Conservation (phyloP, 1,140 invertebrate species). For the Leptinotarsa texana region DNA sequence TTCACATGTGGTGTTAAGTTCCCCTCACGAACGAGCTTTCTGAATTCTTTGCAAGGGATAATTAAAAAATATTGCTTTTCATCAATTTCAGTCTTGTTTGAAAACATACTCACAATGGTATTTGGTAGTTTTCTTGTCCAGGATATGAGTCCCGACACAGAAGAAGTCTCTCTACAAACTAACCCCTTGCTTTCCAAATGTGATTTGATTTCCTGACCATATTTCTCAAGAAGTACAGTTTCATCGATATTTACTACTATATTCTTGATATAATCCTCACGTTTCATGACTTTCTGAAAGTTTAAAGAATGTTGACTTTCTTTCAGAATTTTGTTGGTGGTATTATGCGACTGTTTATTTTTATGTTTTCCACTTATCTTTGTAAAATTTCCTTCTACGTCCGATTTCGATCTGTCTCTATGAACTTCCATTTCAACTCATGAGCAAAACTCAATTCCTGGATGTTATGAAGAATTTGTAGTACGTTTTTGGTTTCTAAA, state of each 20-base stretch:
- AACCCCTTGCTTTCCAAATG: slow-evolving; percentile 46
- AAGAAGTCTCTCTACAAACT: slow-evolving; percentile 47
- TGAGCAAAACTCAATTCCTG: no score
- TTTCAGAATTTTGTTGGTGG: no score
- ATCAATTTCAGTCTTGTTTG: slow-evolving; percentile 28
- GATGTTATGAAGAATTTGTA: no score
- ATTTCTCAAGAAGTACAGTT: slow-evolving; percentile 49
- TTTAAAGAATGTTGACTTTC: no score
- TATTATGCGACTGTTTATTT: no score
- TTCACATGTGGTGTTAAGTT: slow-evolving; percentile 50
- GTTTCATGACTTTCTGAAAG: no score
- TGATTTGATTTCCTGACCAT: slow-evolving; percentile 47
- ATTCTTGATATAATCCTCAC: slow-evolving; percentile 47
- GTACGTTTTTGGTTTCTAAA: no score
- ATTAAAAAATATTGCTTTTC: slow-evolving; percentile 54
- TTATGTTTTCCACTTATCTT: no score
- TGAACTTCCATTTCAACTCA: no score
- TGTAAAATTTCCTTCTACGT: no score
- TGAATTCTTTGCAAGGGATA: slow-evolving; percentile 54
- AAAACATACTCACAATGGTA: slow-evolving; percentile 40
- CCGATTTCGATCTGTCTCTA: no score
- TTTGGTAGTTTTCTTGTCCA: slow-evolving; percentile 56
- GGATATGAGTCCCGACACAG: slow-evolving; percentile 55
- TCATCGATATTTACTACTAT: slow-evolving; percentile 59
- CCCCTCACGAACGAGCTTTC: slow-evolving; percentile 10